Evolutionary conservation across 2,888 invertebrate species (phyloP).

Genomic region (Cosmia trapezina): DNA sequence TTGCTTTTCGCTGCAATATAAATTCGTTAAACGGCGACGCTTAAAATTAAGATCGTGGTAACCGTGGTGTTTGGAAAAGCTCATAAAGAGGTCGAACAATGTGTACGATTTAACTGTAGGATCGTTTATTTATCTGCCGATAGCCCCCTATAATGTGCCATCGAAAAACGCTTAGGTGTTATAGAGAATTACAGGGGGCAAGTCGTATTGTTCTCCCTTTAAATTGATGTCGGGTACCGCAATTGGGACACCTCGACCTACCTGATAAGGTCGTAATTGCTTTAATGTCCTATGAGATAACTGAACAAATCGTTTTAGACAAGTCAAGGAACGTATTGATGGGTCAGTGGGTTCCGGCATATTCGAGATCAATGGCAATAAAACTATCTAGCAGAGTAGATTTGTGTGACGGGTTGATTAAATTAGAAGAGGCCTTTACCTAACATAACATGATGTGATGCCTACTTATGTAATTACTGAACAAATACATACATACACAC

Average conservation of each 20-base stretch:
- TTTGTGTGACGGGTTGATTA: too few species aligned
- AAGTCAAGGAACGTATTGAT: constrained; percentile 11
- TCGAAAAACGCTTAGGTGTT: constrained; percentile 78
- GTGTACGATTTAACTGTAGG: constrained; percentile 66
- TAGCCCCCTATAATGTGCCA: constrained; percentile 71
- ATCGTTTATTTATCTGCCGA: constrained; percentile 72
- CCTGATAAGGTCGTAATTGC: constrained; percentile 60
- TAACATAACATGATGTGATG: neutral
- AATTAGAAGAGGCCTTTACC: too few species aligned
- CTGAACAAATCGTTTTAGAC: constrained; percentile 21
- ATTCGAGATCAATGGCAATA: neutral
- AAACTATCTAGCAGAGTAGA: neutral
- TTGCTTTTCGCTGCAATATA: constrained; percentile 63
- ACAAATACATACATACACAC: too few species aligned
- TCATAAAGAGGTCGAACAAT: constrained; percentile 69
- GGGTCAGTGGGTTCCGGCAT: neutral
- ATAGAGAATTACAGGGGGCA: constrained; percentile 70
- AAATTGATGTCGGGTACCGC: constrained; percentile 71
- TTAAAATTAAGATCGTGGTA: constrained; percentile 57
- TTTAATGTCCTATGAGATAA: constrained; percentile 41
- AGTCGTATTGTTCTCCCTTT: constrained; percentile 70
- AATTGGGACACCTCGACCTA: constrained; percentile 44
- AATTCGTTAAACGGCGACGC: constrained; percentile 61
- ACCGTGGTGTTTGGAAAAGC: constrained; percentile 57
- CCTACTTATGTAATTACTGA: too few species aligned